Conservation (phyloP, 2,888 invertebrate genomes). For the Limenitis camilla region DNA sequence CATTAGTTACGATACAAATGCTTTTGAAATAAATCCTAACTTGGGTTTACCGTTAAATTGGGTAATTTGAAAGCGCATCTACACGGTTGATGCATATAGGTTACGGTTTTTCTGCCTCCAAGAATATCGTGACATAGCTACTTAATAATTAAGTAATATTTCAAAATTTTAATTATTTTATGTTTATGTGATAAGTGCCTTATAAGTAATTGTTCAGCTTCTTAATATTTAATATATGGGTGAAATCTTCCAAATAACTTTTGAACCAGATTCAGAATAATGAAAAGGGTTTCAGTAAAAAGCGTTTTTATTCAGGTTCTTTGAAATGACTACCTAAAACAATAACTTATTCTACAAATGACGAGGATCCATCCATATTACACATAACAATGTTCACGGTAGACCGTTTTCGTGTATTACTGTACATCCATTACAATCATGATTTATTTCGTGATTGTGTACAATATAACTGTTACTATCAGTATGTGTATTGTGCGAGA, state of each 20-base stretch:
- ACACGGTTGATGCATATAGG: constrained; percentile 53
- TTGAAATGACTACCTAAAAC: no score
- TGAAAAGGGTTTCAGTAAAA: no score
- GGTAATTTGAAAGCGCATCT: constrained; percentile 56
- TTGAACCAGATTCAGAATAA: no score
- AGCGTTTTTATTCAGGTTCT: no score
- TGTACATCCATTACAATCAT: background rate
- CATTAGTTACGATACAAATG: constrained; percentile 17
- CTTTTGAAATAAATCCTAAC: constrained; percentile 17
- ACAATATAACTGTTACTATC: constrained; percentile 32
- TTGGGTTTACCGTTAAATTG: constrained; percentile 65
- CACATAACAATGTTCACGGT: no score
- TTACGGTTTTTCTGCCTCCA: constrained; percentile 31
- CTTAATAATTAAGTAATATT: constrained; percentile 66
- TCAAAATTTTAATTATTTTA: background rate
- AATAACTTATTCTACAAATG: no score
- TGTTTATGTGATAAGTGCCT: background rate
- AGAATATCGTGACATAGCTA: constrained; percentile 52
- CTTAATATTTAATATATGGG: no score
- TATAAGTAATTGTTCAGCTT: no score
- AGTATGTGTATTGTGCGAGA: constrained; percentile 60
- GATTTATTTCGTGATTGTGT: background rate
- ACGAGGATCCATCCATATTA: no score
- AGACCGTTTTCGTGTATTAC: no score
- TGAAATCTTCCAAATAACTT: no score